Evolutionary conservation across 2,797 vertebrate genomes (phyloP).

Genomic region (Acropternis orthonyx): DNA sequence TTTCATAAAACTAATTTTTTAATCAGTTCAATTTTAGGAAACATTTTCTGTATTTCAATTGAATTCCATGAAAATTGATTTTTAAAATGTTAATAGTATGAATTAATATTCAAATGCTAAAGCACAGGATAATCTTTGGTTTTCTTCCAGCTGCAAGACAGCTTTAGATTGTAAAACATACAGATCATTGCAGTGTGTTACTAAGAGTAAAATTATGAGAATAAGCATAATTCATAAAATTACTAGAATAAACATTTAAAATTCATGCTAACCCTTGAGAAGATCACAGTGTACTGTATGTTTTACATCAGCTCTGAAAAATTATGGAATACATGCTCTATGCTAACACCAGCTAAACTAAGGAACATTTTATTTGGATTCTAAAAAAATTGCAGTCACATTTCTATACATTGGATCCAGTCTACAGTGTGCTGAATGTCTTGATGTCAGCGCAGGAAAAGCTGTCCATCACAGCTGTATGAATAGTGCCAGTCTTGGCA

Average conservation of each 20-base stretch:
- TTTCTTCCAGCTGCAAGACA: neutral
- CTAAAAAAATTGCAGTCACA: neutral
- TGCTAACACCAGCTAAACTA: neutral
- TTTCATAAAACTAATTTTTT: conserved; percentile 29
- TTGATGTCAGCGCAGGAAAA: neutral
- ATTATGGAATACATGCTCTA: neutral
- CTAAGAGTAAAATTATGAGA: neutral
- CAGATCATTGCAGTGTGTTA: neutral
- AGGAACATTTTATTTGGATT: neutral
- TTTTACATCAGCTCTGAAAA: neutral
- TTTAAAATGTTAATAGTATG: neutral
- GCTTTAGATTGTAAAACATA: neutral
- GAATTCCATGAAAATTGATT: neutral
- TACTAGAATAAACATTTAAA: neutral
- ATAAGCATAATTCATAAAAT: neutral
- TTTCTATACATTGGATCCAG: neutral
- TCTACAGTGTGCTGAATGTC: neutral
- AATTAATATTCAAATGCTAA: conserved; percentile 30
- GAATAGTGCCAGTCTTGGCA: neutral
- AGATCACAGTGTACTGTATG: neutral
- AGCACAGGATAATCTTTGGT: neutral
- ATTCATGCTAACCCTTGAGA: neutral
- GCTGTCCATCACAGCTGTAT: neutral
- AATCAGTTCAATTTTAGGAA: conserved; percentile 1
- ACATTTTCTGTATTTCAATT: neutral